Conservation (phyloP, 2,888 invertebrate genomes). For the Phymatocera aterrima region DNA sequence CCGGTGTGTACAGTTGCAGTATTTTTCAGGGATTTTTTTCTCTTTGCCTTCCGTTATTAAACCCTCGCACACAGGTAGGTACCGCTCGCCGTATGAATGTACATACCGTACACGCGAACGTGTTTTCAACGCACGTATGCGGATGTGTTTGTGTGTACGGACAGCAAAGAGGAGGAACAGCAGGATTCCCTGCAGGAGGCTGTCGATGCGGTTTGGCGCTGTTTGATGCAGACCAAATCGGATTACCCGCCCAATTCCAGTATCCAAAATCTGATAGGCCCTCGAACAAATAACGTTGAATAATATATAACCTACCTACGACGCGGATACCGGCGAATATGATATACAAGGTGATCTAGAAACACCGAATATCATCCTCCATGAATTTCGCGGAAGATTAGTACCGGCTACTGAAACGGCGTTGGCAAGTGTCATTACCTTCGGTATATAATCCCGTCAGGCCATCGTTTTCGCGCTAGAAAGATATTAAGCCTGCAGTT, state of each 20-base stretch:
- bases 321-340: neutral
- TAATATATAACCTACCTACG: neutral
- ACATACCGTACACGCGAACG: neutral
- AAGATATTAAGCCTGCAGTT: too few species aligned
- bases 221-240: conserved; percentile 35
- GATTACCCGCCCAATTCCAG: conserved; percentile 37
- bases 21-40: conserved; percentile 52
- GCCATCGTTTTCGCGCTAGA: too few species aligned
- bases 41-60: neutral
- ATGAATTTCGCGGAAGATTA: neutral
- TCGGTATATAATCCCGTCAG: too few species aligned
- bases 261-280: conserved; percentile 37
- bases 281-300: conserved; percentile 10
- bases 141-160: neutral
- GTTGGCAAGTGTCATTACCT: too few species aligned
- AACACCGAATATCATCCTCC: neutral
- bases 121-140: neutral
- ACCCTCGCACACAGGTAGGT: neutral
- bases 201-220: conserved; percentile 31
- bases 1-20: conserved; percentile 58
- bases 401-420: too few species aligned
- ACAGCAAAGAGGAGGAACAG: neutral
- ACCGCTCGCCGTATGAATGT: neutral
- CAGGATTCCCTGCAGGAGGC: neutral
- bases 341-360: neutral